Percentiles rank a stretch among this genome's conserved stretches.
Evolutionary conservation across 2,888 invertebrate species (phyloP).

Genomic region (Omphaloscelis lunosa): DNA sequence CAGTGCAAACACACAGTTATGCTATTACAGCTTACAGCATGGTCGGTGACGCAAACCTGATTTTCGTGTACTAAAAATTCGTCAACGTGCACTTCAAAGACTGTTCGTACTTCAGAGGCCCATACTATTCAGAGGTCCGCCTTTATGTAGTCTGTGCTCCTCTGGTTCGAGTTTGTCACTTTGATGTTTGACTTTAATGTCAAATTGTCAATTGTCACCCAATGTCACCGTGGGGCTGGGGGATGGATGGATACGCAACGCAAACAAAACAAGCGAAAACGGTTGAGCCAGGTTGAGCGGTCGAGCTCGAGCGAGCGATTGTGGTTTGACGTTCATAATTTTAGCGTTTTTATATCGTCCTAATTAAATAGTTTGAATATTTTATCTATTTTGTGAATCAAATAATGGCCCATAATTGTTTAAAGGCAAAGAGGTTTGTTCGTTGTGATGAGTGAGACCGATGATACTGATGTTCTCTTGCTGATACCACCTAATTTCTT

Average conservation of each 20-base stretch:
- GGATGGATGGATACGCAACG: neutral
- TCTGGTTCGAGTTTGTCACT: neutral
- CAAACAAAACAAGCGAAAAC: slow-evolving; percentile 54
- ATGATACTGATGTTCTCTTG: slow-evolving; percentile 95
- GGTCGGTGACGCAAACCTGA: no score
- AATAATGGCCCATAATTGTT: slow-evolving; percentile 80
- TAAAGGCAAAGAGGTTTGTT: slow-evolving; percentile 54
- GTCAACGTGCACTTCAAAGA: no score
- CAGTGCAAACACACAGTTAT: no score
- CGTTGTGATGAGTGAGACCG: slow-evolving; percentile 90
- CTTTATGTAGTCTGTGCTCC: no score
- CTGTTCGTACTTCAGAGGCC: no score
- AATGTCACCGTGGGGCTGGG: neutral
- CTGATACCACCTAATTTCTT: slow-evolving; percentile 95
- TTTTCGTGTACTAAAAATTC: no score
- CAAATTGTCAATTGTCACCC: no score
- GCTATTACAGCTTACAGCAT: no score
- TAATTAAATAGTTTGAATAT: neutral
- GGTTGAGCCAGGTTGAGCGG: no score
- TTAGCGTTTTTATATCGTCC: neutral
- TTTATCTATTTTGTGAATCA: slow-evolving; percentile 16
- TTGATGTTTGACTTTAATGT: neutral
- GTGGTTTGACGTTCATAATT: neutral
- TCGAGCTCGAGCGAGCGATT: neutral
- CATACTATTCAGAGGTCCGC: no score